These are phyloP conservation scores for Sterrhoptilus dennistouni DNA, from an alignment of 2,113 vertebrate species.

Conservation along the genomic window DNA sequence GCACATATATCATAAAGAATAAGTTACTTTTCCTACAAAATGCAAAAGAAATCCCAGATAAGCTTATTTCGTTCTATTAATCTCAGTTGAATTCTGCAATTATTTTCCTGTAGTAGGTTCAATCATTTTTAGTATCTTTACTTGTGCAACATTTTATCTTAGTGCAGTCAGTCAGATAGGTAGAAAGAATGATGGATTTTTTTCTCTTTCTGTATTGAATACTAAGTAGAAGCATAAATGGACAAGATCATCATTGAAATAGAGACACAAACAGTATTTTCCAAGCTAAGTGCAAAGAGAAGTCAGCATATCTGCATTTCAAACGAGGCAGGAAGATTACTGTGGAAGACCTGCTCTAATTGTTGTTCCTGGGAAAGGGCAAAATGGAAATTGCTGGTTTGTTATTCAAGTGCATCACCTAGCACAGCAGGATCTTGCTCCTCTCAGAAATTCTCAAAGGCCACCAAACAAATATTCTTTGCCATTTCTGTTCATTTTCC, in stretches of 20 bases:
- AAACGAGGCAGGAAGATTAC: background rate
- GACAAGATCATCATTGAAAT: background rate
- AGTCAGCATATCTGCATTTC: background rate
- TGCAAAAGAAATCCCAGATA: background rate
- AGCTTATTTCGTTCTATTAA: background rate
- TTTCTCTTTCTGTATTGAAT: background rate
- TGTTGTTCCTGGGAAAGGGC: background rate
- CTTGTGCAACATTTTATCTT: background rate
- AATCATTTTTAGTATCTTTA: background rate
- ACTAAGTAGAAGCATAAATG: background rate
- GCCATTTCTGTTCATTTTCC: background rate
- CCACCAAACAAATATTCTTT: background rate
- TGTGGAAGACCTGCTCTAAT: background rate
- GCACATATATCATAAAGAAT: background rate
- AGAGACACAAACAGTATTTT: background rate
- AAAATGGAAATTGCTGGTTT: conserved; percentile 25
- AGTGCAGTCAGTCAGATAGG: background rate
- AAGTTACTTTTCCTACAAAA: background rate
- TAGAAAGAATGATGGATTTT: background rate
- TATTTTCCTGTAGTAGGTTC: background rate
- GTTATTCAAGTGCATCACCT: background rate
- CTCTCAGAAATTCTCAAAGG: background rate
- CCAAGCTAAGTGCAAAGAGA: background rate
- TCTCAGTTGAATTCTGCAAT: background rate
- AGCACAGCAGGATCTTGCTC: background rate